Base-by-base conservation (phyloP, 1,140 invertebrate species). In the Zaprionus gabonicus region DNA sequence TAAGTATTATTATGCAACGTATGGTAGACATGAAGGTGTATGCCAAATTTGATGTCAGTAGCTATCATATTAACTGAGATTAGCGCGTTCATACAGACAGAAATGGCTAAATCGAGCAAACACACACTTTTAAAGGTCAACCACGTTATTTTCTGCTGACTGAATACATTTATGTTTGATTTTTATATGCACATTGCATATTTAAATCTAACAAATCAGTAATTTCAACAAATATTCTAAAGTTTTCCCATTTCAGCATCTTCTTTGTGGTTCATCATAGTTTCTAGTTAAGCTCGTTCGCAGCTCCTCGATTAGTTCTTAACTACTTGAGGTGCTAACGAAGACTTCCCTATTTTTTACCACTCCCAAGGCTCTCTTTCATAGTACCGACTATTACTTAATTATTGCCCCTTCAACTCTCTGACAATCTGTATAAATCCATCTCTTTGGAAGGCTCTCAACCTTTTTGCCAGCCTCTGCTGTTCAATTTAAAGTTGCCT, bases 361-460 rank as follows among this genome's bases (percentile, higher is more conserved):
- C 41, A 44, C 41, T 44, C 5, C n/a, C 41, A 44, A n/a, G 9
- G 17, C 3, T 51, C 17, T 12, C 17, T 12, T 51, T 15, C 31
- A 27, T 17, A 46, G 23, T 28, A 12, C 25, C 31, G 17, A 41
- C 20, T 1, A 25, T 65, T 38, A 28, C 36, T 31, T 49, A 67
- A 67, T 58, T 58, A 46, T 15, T 12, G 9, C 46, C 20, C 15
- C 38, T 67, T 41, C 36, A 56, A 27, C 20, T 57, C 15, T 13
- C 15, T 13, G 25, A 31, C 44, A 71, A 62, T 71, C 73, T 55
- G 1, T 55, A 65, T 76, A 76, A 76, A 76, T 71, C 44, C 68
- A 59, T 71, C 73, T 46, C 5, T 59, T 34, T 34, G 46, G 6
- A 9, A 44, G 57, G 57, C 36, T 20, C 3, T 36, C 49, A 15